Conservation (phyloP, 2,113 vertebrate species). For the Perognathus longimembris region DNA sequence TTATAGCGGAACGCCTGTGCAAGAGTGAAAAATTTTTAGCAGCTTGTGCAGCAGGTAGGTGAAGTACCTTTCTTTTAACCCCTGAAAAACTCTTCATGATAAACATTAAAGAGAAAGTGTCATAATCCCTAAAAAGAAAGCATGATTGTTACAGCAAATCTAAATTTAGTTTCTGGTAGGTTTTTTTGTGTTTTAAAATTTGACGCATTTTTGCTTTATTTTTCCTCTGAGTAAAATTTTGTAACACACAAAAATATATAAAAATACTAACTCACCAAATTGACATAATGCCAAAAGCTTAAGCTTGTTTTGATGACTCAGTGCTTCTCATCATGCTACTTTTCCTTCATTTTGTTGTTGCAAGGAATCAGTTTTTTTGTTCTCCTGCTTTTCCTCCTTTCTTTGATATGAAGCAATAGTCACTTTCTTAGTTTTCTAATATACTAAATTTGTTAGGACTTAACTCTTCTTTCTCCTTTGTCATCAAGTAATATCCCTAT, state of each 20-base stretch:
- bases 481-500: not conserved
- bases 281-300: not conserved
- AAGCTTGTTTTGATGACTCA: not conserved
- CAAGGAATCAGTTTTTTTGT: not conserved
- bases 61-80: not conserved
- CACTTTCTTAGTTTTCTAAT: not conserved
- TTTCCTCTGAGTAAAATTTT: constrained; percentile 44
- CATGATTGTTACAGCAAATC: constrained; percentile 4
- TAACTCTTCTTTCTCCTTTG: not conserved
- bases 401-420: not conserved
- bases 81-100: not conserved
- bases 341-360: not conserved
- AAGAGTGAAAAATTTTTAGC: constrained; percentile 96
- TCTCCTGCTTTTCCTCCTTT: not conserved
- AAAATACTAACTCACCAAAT: constrained; percentile 16
- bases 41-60: constrained; percentile 95
- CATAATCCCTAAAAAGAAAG: not conserved
- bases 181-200: constrained; percentile 43
- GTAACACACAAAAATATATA: not conserved
- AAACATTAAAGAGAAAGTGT: not conserved
- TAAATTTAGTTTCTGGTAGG: not conserved
- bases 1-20: constrained; percentile 91
- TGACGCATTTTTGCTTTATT: constrained; percentile 41
- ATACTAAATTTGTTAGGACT: not conserved
- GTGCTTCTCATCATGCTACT: not conserved